Evolutionary conservation across 2,113 vertebrate species (phyloP), one percentile per base, ranked within the genome.

Genomic region (Datnioides undecimradiatus): DNA sequence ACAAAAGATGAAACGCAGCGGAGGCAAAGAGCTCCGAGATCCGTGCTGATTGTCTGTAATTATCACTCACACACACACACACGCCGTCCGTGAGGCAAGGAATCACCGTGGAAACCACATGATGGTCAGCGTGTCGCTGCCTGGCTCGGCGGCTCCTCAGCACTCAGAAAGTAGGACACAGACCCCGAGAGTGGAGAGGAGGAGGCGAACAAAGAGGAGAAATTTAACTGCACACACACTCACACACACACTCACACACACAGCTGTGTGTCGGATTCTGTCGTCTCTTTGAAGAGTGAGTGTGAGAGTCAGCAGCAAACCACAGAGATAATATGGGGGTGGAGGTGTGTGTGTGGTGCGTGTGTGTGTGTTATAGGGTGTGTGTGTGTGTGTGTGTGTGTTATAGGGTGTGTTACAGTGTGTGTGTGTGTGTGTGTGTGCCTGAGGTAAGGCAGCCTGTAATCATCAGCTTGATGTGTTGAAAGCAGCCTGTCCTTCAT

Each of bases 391-490:
- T 38, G 79, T 36, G 60, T 21, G 73, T 59, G 73, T 45, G 66
- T 36, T n/a, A n/a, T n/a, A n/a, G n/a, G n/a, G n/a, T n/a, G n/a
- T n/a, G n/a, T n/a, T n/a, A n/a, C n/a, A n/a, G 59, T 69, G 71
- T 65, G 36, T 66, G 66, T 58, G 69, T 63, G 74, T 58, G 74
- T 55, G 85, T 38, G 67, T 29, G 82, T 14, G 67, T 1, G 88
- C 81, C 87, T 62, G 85, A 87, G 88, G 88, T 85, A 49, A 88
- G 63, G 76, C 85, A 87, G 83, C 85, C 79, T 89, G 76, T 83
- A 88, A 92, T 90, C 87, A 91, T 89, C 87, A 90, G 70, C 85
- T 89, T 81, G 41, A 70, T 51, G 51, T 88, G 87, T 71, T 87
- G 90, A 84, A 86, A 81, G 85, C 90, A 77, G 83, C 60, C 65